Evolutionary conservation across 1,140 invertebrate genomes (phyloP), one percentile per base, ranked within the genome.

Genomic region (Sipha flava): DNA sequence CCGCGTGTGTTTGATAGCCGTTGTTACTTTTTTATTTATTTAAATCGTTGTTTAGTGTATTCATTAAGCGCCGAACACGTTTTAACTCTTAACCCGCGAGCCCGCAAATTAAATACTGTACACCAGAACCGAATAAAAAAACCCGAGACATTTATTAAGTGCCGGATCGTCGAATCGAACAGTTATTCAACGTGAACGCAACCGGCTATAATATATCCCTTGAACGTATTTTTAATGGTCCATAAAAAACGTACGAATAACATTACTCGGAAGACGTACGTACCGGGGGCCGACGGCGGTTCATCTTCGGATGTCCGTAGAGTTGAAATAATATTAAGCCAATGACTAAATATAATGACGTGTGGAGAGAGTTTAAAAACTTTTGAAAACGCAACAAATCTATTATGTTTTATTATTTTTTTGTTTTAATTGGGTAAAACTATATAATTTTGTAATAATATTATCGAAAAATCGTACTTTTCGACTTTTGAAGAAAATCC

Each of bases 31-130:
- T 45, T 73, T 72, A 52, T 73, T 49, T 75, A 75, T 54, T 54
- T 75, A 73, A 54, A 54, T 34, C 23, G 49, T 75, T 54, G 49
- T 75, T 52, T 21, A 34, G 40, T 23, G 47, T 54, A 75, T 75
- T 75, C 70, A 37, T 57, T 77, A 77, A 40, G 52, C 52, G 73
- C 34, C 45, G 49, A 77, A 77, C 73, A 77, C 52, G 73, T 77
- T 77, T 77, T 77, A 40, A 77, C 73, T 77, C 26, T 73, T 73
- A 73, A 34, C 45, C n/a, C 16, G 3, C 23, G 31, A 70, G 66
- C 23, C 40, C 66, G 66, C 66, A 70, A 70, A 70, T 70, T 70
- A 70, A 70, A 70, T 29, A 26, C n/a, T n/a, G 29, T 23, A 47
- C 21, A 45, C 23, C 9, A 43, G 40, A 43, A 43, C 9, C 59